Evolutionary conservation across 2,797 vertebrate genomes (phyloP), one percentile per base, ranked within the genome.

Genomic region (Cuculus canorus): DNA sequence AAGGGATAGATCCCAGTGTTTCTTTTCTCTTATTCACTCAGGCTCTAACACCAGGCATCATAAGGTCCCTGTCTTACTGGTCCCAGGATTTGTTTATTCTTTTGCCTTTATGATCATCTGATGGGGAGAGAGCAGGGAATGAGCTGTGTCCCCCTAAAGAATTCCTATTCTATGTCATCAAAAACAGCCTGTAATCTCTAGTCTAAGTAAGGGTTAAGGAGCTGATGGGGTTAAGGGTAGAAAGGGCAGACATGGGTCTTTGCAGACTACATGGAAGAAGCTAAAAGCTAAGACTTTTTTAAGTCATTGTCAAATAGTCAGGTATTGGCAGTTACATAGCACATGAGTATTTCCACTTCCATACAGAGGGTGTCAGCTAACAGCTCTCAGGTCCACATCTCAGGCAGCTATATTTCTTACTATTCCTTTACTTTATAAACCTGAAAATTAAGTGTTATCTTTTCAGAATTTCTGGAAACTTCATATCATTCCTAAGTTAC

Each of bases 201-300:
- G 12, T 57, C 33, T 39, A 76, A 70, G 15, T 39, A 76, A 70
- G 15, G 11, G 4, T 37, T 69, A 57, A 72, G 24, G 57, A 76
- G 8, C 7, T 71, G 61, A 50, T 23, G 23, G 24, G 4, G 16
- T 43, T 2, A 1, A 1, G 4, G 7, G 11, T 43, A 17, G 17
- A 50, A 9, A 8, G 35, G 9, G 9, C 3, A 59, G 13, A 22
- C 59, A 25, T 2, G 7, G 79, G 79, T 30, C 16, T 68, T 79
- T 69, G 15, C 7, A 17, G 4, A 7, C 28, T 37, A 28, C 8
- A 48, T 2, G 11, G 30, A 77, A 80, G 28, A 80, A 80, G 30
- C 4, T 33, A 70, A 63, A n/a, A 87, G 41, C 25, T 30, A 22
- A 27, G 28, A 45, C 11, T 81, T 88, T 24, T 24, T 6, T 57